Base-by-base conservation (phyloP, 2,888 invertebrate genomes). In the Eugnorisma glareosa region DNA sequence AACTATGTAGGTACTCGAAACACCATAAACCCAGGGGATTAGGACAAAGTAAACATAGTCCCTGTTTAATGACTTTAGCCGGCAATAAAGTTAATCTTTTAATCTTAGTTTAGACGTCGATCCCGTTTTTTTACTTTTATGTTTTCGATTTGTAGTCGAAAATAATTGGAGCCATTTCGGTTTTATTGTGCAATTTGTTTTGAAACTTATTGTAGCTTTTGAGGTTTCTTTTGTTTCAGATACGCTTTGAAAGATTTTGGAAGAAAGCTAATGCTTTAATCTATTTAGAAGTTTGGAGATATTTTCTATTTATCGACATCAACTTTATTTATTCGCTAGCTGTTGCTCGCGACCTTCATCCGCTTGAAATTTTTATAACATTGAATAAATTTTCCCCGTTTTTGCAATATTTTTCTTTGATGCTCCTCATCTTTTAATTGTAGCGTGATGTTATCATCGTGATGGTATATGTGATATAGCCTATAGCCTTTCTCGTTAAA, bases 21-120 rank as follows among this genome's bases (percentile, higher is more conserved):
- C 71, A 28, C 61, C 64, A 75, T 86, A 81, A 86, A 84, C 73
- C 71, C 74, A 83, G 79, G 79, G 82, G 77, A 80, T 85, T 84
- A 83, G 40, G 78, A 77, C 24, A 72, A 75, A 83, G 77, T 76
- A 76, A 77, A 85, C 78, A 78, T 79, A 81, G 82, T 67, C 77
- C 75, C 48, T 71, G 76, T 84, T 90, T 90, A 86, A 89, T 79
- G 70, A 84, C 85, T 81, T 76, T 75, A 81, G 83, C 83, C 77
- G 79, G 79, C 79, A 83, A 74, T 90, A 89, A 90, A 90, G 84
- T 86, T 85, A 87, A 89, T 90, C 90, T 87, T 87, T 86, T 90
- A 88, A 90, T 90, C 89, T 85, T 67, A 83, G 77, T 89, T 88
- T 86, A 88, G 84, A 85, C 79, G 73, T 78, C 83, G 81, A 77